Base-by-base conservation (phyloP, 2,888 invertebrate species). In the Platypus cylindrus region DNA sequence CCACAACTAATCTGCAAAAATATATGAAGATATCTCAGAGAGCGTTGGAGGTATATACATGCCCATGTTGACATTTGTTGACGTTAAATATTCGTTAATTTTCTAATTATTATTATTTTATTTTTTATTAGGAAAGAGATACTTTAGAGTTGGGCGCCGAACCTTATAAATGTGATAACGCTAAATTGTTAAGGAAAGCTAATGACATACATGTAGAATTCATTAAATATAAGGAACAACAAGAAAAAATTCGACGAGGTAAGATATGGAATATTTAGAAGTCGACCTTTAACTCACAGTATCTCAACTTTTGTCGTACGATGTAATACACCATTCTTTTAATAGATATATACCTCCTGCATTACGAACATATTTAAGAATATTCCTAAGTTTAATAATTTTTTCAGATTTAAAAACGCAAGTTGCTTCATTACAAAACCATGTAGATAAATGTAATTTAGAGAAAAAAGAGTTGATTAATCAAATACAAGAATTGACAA, bases 1-100 rank as follows among this genome's bases (percentile, higher is more conserved):
- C 89, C 5, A 90, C 87, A n/a, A 78, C 82, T 47, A 86, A 80
- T 53, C 66, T 90, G 34, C 78, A 84, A 53, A 80, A 86, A 62
- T 79, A 84, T 44, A 89, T 89, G 68, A 70, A 75, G 40, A 63
- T 82, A 47, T 75, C 82, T 4, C 72, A 77, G 54, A 71, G 76
- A 49, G 72, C 78, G 32, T 59, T 73, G 18, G 71, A 76, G 66
- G 77, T 77, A 56, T 47, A 41, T 41, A 17, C 5, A 22, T 27
- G 27, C 5, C 9, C 5, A 8, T 5, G 16, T 16, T 5, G 5
- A 30, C 11, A 8, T 5, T n/a, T 26, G 8, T 26, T 26, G 5
- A 26, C 5, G 11, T n/a, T 26, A 8, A n/a, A n/a, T 5, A 11
- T n/a, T 26, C 5, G 26, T 5, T 20, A 7, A 20, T 7, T 5